Conservation (phyloP, 1,140 invertebrate species). For the Cydia splendana region DNA sequence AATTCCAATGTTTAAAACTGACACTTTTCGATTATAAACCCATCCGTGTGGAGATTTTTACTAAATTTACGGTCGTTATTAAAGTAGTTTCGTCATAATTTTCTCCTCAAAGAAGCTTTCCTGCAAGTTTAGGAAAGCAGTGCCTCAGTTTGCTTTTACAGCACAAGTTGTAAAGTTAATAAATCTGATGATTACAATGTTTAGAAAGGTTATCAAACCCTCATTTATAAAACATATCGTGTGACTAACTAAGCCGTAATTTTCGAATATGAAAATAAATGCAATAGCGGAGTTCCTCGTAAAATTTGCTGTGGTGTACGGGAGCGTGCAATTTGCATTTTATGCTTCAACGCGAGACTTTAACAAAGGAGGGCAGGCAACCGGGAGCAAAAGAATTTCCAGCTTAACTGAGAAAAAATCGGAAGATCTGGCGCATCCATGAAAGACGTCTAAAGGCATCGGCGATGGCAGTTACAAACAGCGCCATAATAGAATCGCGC, state of each 20-base stretch:
- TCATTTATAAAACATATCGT: constrained; percentile 19
- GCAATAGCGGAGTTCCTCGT: constrained; percentile 36
- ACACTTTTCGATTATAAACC: neutral
- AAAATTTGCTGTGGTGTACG: constrained; percentile 45
- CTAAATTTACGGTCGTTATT: neutral
- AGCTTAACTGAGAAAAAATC: constrained; percentile 42
- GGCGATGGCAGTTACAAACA: constrained; percentile 30
- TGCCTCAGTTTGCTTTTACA: constrained; percentile 19
- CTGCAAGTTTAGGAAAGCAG: neutral
- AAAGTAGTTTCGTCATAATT: neutral
- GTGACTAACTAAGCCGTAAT: constrained; percentile 39
- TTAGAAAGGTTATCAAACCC: constrained; percentile 11
- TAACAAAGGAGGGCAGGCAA: constrained; percentile 43
- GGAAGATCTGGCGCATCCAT: constrained; percentile 35
- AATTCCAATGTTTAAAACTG: neutral
- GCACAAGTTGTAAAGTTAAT: constrained; percentile 1
- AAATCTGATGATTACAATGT: constrained; percentile 30
- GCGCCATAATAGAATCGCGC: constrained; percentile 31
- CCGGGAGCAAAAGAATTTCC: constrained; percentile 39
- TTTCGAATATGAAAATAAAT: constrained; percentile 43
- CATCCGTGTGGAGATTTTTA: neutral
- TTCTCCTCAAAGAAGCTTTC: neutral
- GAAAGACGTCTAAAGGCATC: constrained; percentile 33
- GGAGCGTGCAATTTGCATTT: constrained; percentile 58
- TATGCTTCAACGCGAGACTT: constrained; percentile 47